Evolutionary conservation across 2,113 vertebrate genomes (phyloP), one percentile per base, ranked within the genome.

Genomic region (Gymnarchus niloticus): DNA sequence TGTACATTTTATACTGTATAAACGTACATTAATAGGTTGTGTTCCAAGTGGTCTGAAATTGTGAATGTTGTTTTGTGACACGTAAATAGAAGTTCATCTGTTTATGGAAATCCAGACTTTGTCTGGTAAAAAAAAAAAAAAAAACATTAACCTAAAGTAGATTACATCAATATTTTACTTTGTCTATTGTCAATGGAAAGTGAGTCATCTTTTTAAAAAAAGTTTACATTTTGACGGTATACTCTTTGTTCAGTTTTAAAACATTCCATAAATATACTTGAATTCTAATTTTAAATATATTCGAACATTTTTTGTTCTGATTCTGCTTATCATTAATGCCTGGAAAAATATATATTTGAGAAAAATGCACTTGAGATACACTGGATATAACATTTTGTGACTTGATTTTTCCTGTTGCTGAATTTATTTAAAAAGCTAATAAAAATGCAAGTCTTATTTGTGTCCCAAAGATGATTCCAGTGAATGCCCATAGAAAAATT

Each of bases 261-360:
- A 97, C 98, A 99, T 99, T 99, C 97, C 98, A 96, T 94, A 95
- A 93, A 95, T 95, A 97, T 99, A 99, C 98, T 99, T 99, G 97
- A 99, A 99, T 97, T 97, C 94, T 97, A 98, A 98, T 99, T 99
- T 98, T 99, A 99, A 92, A 94, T 95, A 96, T 96, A 97, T 95
- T 96, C 95, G 92, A 94, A 94, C 92, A 93, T 94, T 90, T n/a
- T 92, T 91, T 95, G 94, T 95, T 92, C 95, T 93, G 95, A 96
- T 95, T 95, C 95, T 95, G 95, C 95, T 95, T 97, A 96, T 96
- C 95, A 95, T 96, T 96, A 94, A 95, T 93, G 96, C 94, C 95
- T 94, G 95, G 95, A 97, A 93, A 96, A 87, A 86, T 86, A 88
- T 76, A 92, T 93, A 93, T 93, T 91, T 80, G 81, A 65, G 92